These are phyloP conservation scores for Heliconius sara DNA, from an alignment of 2,888 invertebrate genomes.

Conservation along the genomic window DNA sequence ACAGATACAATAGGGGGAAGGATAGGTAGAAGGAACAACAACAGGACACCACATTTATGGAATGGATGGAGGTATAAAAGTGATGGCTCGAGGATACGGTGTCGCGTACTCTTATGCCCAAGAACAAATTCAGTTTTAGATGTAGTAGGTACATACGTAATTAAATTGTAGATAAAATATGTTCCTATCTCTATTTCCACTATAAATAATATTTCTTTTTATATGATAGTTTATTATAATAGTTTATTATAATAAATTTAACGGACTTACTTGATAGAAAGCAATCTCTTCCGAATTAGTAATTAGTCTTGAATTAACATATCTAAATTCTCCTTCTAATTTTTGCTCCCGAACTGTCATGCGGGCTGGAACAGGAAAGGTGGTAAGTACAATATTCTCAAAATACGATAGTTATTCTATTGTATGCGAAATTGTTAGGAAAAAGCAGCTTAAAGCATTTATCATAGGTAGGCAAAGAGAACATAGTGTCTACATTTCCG, in stretches of 20 bases:
- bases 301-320: slow-evolving; percentile 97
- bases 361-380: slow-evolving; percentile 71
- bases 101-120: too few species aligned
- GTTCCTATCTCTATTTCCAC: background rate
- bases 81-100: too few species aligned
- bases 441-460: background rate
- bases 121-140: background rate
- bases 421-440: background rate
- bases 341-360: slow-evolving; percentile 98
- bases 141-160: background rate
- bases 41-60: too few species aligned
- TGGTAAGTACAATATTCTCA: background rate
- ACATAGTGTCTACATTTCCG: background rate
- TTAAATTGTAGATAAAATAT: too few species aligned
- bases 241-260: background rate
- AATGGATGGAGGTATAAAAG: too few species aligned
- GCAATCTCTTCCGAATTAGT: slow-evolving; percentile 98
- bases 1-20: too few species aligned
- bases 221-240: background rate
- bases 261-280: slow-evolving; percentile 87
- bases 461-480: background rate
- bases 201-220: background rate
- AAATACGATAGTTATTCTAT: background rate
- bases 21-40: too few species aligned
- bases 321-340: slow-evolving; percentile 99